These are phyloP conservation scores for Brachyistius frenatus DNA, from an alignment of 2,113 vertebrate genomes.

Conservation along the genomic window DNA sequence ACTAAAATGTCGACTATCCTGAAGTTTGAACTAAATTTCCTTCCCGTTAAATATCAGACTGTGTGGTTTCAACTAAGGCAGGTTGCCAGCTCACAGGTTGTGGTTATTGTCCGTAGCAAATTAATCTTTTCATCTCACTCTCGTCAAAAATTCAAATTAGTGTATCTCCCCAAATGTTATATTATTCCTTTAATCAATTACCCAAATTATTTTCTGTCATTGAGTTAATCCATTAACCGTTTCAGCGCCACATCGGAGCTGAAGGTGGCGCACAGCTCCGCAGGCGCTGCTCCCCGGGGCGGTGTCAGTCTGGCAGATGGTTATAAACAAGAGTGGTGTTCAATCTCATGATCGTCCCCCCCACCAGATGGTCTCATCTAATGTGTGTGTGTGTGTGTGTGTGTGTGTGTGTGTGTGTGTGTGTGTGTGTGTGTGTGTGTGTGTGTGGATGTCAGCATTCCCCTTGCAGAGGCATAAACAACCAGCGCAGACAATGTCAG, in stretches of 20 bases:
- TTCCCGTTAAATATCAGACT: no score
- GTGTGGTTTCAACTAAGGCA: no score
- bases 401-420: conserved; percentile 23
- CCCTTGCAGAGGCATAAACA: conserved; percentile 65
- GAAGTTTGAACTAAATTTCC: no score
- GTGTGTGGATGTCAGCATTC: conserved; percentile 34
- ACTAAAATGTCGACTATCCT: no score
- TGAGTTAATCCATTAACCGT: not conserved
- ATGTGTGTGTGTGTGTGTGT: conserved; percentile 54
- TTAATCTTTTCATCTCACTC: not conserved
- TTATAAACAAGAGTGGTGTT: conserved; percentile 79
- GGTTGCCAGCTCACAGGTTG: no score
- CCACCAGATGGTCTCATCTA: conserved; percentile 79
- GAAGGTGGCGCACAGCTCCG: conserved; percentile 39
- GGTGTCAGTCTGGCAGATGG: conserved; percentile 74
- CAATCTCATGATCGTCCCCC: conserved; percentile 68
- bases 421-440: conserved; percentile 29
- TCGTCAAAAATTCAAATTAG: not conserved
- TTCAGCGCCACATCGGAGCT: conserved; percentile 4
- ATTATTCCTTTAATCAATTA: not conserved
- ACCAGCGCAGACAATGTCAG: conserved; percentile 64
- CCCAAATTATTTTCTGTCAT: not conserved
- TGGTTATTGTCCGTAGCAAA: no score
- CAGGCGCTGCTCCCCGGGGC: conserved; percentile 58
- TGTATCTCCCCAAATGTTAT: not conserved